Percentiles rank a stretch among this genome's conserved stretches.
Conservation (phyloP, 2,113 vertebrate species). For the Phaethornis superciliosus region DNA sequence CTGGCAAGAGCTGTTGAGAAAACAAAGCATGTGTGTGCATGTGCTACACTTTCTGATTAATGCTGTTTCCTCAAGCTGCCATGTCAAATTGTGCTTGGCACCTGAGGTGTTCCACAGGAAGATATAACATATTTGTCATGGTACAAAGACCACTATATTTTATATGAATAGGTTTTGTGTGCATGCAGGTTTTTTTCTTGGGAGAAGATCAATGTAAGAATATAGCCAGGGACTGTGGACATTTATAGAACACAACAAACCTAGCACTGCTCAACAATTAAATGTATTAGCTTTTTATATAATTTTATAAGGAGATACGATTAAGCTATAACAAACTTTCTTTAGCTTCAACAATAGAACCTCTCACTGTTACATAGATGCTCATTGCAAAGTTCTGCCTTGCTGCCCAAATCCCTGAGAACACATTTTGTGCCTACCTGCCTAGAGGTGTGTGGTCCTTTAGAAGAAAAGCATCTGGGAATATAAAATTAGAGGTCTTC, state of each 20-base stretch:
- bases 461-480: background rate
- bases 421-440: background rate
- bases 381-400: background rate
- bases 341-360: background rate
- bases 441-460: background rate
- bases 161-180: background rate
- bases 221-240: background rate
- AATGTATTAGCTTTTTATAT: background rate
- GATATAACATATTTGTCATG: background rate
- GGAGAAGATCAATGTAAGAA: background rate
- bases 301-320: background rate
- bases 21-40: background rate
- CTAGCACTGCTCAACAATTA: background rate
- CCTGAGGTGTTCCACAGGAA: background rate
- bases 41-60: background rate
- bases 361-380: background rate
- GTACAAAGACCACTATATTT: background rate
- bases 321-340: background rate
- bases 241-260: background rate
- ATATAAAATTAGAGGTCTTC: background rate
- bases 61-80: background rate
- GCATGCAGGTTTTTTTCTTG: background rate
- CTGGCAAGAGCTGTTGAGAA: background rate
- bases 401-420: background rate
- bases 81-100: background rate